These are phyloP conservation scores for Stichopus horrens DNA, from an alignment of 53 echinoderm and acorn worm genomes.

Conservation along the genomic window DNA sequence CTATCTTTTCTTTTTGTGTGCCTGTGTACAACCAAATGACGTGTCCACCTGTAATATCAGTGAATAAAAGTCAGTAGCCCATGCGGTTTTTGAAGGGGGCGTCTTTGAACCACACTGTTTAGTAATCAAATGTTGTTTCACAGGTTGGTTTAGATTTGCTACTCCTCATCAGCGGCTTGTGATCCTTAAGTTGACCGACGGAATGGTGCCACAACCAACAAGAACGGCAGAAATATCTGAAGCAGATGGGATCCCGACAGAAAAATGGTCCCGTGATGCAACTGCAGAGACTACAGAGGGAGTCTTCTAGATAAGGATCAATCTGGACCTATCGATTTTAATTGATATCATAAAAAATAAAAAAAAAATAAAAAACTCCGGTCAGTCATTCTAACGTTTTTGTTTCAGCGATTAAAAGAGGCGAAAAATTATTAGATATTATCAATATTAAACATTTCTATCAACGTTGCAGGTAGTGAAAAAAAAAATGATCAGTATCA, in stretches of 20 bases:
- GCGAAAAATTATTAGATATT: too few relatives aligned
- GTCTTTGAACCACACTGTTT: not conserved
- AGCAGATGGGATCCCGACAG: conserved; percentile 93
- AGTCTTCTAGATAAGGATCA: conserved; percentile 95
- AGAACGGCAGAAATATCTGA: conserved; percentile 98
- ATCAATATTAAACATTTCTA: too few relatives aligned
- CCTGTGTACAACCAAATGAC: too few relatives aligned
- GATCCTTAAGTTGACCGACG: conserved; percentile 77
- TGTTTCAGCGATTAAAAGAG: too few relatives aligned
- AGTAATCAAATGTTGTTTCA: conserved; percentile 24
- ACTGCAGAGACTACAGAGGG: conserved; percentile 89
- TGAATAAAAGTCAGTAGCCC: too few relatives aligned
- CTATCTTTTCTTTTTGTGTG: too few relatives aligned
- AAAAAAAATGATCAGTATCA: too few relatives aligned
- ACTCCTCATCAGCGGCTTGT: conserved; percentile 97
- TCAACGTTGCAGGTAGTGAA: too few relatives aligned
- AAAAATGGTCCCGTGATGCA: conserved; percentile 95
- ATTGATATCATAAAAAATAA: not conserved
- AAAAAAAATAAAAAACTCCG: not conserved
- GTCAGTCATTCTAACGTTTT: not conserved
- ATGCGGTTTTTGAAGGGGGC: too few relatives aligned
- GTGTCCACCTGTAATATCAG: too few relatives aligned
- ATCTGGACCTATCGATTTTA: conserved; percentile 76
- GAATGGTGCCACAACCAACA: conserved; percentile 99
- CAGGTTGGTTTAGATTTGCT: conserved; percentile 71